Base-by-base conservation (phyloP, 2,888 invertebrate species). In the Sinopyrophorus schimmeli region DNA sequence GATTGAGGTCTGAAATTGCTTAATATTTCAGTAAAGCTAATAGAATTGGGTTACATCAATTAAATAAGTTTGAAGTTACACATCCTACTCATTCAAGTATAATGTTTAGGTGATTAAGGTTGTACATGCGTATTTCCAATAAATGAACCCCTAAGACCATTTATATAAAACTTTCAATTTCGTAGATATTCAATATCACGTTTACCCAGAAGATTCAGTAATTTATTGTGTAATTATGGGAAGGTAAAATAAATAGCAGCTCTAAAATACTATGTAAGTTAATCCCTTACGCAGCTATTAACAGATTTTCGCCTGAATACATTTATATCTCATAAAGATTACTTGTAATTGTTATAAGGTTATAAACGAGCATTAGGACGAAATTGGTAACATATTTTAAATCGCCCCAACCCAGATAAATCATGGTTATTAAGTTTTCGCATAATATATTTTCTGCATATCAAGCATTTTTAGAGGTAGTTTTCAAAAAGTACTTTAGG, bases 21-120 rank as follows among this genome's bases (percentile, higher is more conserved):
- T 61, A 61, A 64, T 64, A 63, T 64, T 65, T 65, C 60, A 59
- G 54, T 57, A 49, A 53, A 57, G 52, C 64, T 68, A 68, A 68
- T 68, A 66, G 66, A 66, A 68, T 66, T 65, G 57, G 53, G 58
- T 61, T 58, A 58, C 62, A 62, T 61, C 66, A 64, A 66, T 66
- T 66, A 66, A n/a, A 66, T 66, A 66, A 66, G 62, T 65, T 63
- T 54, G 58, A 62, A 66, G 61, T 63, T 62, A 34, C 24, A 34
- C 55, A 40, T 56, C 60, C 55, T 54, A 60, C 55, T 60, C 60
- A 58, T 58, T 58, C 58, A 58, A 60, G 58, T 57, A 49, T 49
- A 54, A 55, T 56, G 31, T 17, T 10, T 16, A 41, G 24, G 11
- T 20, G 41, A 41, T 41, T 41, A 41, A 31, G 18, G n/a, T n/a